These are phyloP conservation scores for Yoshiicerus persimilis DNA, from an alignment of 1,140 invertebrate species.

Conservation along the genomic window DNA sequence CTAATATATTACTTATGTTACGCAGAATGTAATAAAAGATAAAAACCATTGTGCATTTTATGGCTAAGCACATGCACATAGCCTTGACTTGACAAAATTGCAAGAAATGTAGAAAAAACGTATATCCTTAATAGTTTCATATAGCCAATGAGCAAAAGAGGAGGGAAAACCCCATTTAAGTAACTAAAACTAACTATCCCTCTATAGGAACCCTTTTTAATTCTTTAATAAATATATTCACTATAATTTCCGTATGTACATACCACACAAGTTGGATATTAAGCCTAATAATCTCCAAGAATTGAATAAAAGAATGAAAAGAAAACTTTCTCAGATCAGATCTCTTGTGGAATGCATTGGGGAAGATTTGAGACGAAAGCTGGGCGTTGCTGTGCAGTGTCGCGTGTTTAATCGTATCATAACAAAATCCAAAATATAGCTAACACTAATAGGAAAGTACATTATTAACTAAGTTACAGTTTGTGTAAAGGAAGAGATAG, in stretches of 20 bases:
- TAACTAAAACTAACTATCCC: too few species aligned
- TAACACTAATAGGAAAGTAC: not conserved
- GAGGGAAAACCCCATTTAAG: too few species aligned
- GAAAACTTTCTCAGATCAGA: not conserved
- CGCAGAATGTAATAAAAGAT: not conserved
- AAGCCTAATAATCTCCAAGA: not conserved
- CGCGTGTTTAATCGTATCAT: not conserved
- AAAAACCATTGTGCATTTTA: slow-evolving; percentile 3
- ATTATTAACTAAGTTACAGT: not conserved
- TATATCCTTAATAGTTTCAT: not conserved
- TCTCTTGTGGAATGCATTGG: not conserved
- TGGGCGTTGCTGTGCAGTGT: not conserved
- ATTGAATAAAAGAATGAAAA: not conserved
- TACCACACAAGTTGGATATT: not conserved
- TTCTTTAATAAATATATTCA: too few species aligned
- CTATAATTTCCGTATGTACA: too few species aligned
- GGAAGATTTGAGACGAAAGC: not conserved
- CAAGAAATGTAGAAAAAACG: not conserved
- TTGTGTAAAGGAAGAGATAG: not conserved
- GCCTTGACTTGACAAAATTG: not conserved
- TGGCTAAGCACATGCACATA: not conserved
- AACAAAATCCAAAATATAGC: not conserved
- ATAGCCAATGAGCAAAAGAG: not conserved
- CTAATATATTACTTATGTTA: slow-evolving; percentile 21
- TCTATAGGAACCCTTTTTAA: too few species aligned